These are phyloP conservation scores for Cheilosia soror DNA, from an alignment of 2,888 invertebrate species.

Conservation along the genomic window DNA sequence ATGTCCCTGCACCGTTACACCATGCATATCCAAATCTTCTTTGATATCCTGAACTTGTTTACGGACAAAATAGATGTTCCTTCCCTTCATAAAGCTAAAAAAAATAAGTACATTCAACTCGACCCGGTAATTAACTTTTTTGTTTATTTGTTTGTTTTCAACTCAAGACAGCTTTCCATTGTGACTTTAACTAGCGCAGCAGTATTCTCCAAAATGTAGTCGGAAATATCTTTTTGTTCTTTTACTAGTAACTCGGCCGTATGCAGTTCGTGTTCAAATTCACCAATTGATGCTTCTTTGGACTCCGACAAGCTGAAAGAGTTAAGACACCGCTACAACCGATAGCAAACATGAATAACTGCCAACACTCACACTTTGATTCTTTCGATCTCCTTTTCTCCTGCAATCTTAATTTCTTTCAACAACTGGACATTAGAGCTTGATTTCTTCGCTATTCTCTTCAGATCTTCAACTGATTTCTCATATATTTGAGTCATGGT, in stretches of 20 bases:
- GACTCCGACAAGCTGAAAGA: constrained; percentile 22
- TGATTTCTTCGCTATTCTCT: constrained; percentile 29
- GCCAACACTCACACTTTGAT: constrained; percentile 33
- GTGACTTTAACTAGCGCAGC: constrained; percentile 45
- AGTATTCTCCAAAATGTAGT: constrained; percentile 71
- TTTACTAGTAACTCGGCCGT: constrained; percentile 44
- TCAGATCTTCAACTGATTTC: constrained; percentile 25
- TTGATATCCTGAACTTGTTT: too few relatives aligned
- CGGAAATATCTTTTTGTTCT: constrained; percentile 70
- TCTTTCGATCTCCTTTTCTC: constrained; percentile 40
- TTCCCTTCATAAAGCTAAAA: too few relatives aligned
- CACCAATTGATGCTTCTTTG: constrained; percentile 29
- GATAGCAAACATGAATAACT: neutral
- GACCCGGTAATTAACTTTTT: too few relatives aligned
- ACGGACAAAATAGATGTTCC: too few relatives aligned
- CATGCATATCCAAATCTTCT: too few relatives aligned
- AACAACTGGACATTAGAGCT: constrained; percentile 10
- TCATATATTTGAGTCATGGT: constrained; percentile 11
- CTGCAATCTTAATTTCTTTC: constrained; percentile 41
- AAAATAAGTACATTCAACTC: too few relatives aligned
- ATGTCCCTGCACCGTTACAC: too few relatives aligned
- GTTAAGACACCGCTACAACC: neutral
- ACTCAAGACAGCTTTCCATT: constrained; percentile 6
- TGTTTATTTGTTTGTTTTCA: too few relatives aligned
- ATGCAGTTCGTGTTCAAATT: constrained; percentile 62